These are phyloP conservation scores for Nomada hirtipes DNA, from an alignment of 2,888 invertebrate genomes.

Conservation along the genomic window DNA sequence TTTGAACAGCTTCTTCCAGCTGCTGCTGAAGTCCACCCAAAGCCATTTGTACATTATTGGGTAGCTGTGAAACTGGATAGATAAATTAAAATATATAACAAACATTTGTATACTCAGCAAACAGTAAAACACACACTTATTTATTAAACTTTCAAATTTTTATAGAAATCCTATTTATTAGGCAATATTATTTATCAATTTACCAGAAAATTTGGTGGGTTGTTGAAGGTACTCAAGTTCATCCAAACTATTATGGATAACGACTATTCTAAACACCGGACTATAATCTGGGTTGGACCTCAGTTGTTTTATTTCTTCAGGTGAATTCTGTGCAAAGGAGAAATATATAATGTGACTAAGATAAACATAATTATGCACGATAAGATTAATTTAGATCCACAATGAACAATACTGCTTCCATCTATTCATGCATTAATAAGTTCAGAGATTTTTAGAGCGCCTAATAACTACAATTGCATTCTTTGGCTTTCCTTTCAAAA, in stretches of 20 bases:
- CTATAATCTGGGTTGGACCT: slow-evolving; percentile 89
- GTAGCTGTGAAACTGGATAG: slow-evolving; percentile 82
- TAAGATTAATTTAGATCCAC: too few relatives aligned
- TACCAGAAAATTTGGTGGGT: slow-evolving; percentile 81
- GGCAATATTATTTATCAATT: slow-evolving; percentile 28
- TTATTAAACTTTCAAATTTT: neutral
- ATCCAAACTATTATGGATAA: slow-evolving; percentile 86
- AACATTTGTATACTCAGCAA: slow-evolving; percentile 8
- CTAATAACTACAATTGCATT: neutral
- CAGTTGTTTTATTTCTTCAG: slow-evolving; percentile 87
- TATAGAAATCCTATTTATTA: neutral
- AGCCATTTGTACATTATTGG: slow-evolving; percentile 86
- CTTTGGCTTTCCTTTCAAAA: too few relatives aligned
- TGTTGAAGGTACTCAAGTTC: slow-evolving; percentile 82
- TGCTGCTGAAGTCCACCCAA: slow-evolving; percentile 88
- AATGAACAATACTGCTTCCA: too few relatives aligned
- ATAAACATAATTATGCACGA: slow-evolving; percentile 5
- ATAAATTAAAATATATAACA: slow-evolving; percentile 41
- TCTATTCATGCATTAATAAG: too few relatives aligned
- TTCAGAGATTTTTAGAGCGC: too few relatives aligned
- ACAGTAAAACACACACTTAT: neutral
- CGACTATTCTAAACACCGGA: slow-evolving; percentile 89
- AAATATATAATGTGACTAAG: neutral
- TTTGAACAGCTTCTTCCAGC: slow-evolving; percentile 88
- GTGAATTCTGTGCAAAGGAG: slow-evolving; percentile 85